Evolutionary conservation across 2,888 invertebrate species (phyloP), one percentile per base, ranked within the genome.

Genomic region (Aproaerema taeniolella): DNA sequence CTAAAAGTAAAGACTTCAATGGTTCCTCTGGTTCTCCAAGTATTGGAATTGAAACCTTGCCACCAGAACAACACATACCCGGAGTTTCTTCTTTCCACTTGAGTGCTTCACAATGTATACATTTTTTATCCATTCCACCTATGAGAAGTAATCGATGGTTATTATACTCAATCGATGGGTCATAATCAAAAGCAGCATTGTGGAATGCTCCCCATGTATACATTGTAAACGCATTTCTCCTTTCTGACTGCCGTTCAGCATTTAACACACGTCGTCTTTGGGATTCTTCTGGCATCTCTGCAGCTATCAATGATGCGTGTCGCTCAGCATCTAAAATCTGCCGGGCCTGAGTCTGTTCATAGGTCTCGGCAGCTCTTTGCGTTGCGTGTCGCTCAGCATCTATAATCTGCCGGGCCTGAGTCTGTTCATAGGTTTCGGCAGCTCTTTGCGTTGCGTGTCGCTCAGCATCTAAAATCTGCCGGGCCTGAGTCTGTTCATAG

Each of bases 31-130:
- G 52, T 6, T 41, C 47, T 2, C 20, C 45, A n/a, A 55, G 24
- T 13, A 9, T 6, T 12, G 45, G 40, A 17, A 53, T 5, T 10
- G 11, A 6, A 3, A 53, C 45, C 41, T 53, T 56, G 1, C 52
- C 52, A n/a, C 41, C 45, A n/a, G 43, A 43, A 49, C 52, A 52
- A 13, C 51, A 55, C 46, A 52, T 50, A 10, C 51, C 49, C 1
- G 40, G 12, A 10, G 51, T 31, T 39, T 53, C 53, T 1, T 50
- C 47, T 24, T 43, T 46, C 46, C 43, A 49, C 39, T 31, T 31
- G 2, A 31, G 31, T 10, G 31, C 31, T 46, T 47, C 33, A 36
- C 49, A 49, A 31, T 26, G 29, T 34, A 8, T 36, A 35, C 45
- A 53, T 30, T 29, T 30, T 37, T 45, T 44, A 20, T 36, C 17